Percentiles rank a stretch among this genome's conserved stretches.
phyloP scores from a whole-genome alignment of 1,140 invertebrate species.

The Euglossa dilemma region DNA sequence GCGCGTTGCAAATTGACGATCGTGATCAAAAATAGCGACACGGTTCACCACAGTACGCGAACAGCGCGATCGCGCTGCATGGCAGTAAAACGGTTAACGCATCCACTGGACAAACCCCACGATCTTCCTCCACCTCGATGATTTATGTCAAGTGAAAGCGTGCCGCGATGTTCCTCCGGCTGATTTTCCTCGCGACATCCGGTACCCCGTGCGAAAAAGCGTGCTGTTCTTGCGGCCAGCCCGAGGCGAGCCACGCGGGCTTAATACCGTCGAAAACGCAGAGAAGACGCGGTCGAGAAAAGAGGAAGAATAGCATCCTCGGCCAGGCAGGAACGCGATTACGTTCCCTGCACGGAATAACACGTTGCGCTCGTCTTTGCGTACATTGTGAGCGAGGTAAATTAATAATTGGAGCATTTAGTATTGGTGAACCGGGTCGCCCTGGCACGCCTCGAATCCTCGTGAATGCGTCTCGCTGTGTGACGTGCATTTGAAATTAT shows the following conservation, averaged over 20 bases:
- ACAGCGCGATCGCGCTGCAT: no score
- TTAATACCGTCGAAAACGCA: slow-evolving; percentile 33
- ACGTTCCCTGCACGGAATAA: slow-evolving; percentile 61
- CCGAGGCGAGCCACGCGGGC: neutral
- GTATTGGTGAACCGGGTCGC: no score
- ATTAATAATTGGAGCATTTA: slow-evolving; percentile 74
- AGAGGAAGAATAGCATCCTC: slow-evolving; percentile 34
- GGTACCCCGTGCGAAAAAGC: neutral
- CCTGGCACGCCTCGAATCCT: slow-evolving; percentile 21
- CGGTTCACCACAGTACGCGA: no score
- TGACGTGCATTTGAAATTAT: slow-evolving; percentile 27
- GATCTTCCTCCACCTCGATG: no score
- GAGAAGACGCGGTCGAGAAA: neutral
- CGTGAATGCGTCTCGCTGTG: neutral
- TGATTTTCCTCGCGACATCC: neutral
- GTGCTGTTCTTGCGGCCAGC: no score
- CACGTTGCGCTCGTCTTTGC: slow-evolving; percentile 61
- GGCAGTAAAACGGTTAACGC: no score
- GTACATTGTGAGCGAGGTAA: slow-evolving; percentile 67
- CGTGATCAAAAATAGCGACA: no score
- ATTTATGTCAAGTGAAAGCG: neutral
- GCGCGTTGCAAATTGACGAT: no score
- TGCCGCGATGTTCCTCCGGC: neutral
- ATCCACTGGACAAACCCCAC: no score
- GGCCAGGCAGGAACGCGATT: slow-evolving; percentile 61